A percentile compares a stretch with the other conserved stretches of the same genome.
Evolutionary conservation across 2,113 vertebrate species (phyloP).

Genomic region (Delphinus delphis): DNA sequence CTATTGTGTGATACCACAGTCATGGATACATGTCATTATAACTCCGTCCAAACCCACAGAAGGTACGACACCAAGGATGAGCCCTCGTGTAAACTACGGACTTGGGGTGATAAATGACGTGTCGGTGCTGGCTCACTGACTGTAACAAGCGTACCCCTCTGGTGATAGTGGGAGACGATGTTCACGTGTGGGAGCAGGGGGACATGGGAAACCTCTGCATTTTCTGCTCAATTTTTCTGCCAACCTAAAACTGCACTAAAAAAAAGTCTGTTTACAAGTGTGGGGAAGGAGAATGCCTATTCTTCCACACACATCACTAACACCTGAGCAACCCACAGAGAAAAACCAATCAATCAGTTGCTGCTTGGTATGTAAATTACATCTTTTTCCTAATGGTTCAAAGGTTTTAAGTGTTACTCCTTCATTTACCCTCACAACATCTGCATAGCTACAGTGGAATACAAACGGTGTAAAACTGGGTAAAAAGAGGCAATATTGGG

Average conservation of each 20-base stretch:
- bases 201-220: neutral
- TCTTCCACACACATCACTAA: neutral
- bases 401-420: neutral
- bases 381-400: neutral
- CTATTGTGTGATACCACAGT: neutral
- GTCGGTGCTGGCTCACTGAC: accelerated
- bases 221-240: neutral
- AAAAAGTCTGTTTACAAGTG: neutral
- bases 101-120: neutral
- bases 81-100: neutral
- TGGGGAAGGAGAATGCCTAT: neutral
- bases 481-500: neutral
- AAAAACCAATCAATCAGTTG: neutral
- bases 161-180: neutral
- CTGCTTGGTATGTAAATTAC: neutral
- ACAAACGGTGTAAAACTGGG: neutral
- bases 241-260: neutral
- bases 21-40: neutral
- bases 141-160: neutral
- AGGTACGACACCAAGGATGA: neutral
- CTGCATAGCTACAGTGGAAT: neutral
- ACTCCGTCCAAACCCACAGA: neutral
- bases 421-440: neutral
- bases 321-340: neutral
- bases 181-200: too few species aligned